phyloP scores from a whole-genome alignment of 2,113 vertebrate genomes.

The Oxyura jamaicensis region DNA sequence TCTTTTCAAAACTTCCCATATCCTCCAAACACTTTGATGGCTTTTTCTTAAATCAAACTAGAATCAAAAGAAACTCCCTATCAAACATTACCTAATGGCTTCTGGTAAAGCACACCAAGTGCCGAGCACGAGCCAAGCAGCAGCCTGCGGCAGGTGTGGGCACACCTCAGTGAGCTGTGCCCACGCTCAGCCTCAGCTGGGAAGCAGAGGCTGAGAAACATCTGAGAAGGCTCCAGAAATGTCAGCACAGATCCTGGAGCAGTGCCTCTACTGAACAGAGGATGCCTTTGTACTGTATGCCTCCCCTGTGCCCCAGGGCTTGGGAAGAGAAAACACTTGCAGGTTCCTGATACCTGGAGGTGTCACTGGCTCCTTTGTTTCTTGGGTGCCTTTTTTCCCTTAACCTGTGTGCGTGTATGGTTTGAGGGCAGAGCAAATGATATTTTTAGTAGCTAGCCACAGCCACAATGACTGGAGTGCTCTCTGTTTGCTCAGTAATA shows the following conservation, averaged over 20 bases:
- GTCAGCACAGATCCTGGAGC: neutral
- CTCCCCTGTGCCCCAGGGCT: neutral
- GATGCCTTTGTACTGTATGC: neutral
- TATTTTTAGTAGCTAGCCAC: neutral
- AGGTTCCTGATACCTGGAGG: neutral
- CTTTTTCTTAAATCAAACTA: neutral
- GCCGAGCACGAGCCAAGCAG: neutral
- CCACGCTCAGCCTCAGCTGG: fast-evolving
- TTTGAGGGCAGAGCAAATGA: neutral
- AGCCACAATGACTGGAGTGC: neutral
- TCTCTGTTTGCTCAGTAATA: neutral
- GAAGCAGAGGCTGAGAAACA: neutral
- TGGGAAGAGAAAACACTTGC: neutral
- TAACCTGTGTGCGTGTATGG: neutral
- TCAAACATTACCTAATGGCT: neutral
- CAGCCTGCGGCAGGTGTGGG: neutral
- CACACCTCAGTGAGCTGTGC: neutral
- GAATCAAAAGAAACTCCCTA: neutral
- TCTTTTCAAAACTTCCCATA: neutral
- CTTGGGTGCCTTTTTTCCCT: fast-evolving
- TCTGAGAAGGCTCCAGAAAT: neutral
- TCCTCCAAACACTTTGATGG: neutral
- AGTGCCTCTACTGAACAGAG: neutral
- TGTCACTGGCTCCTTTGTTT: neutral
- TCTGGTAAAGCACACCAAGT: neutral